phyloP scores from a whole-genome alignment of 1,140 invertebrate species.

The Ostrea denselamellosa region DNA sequence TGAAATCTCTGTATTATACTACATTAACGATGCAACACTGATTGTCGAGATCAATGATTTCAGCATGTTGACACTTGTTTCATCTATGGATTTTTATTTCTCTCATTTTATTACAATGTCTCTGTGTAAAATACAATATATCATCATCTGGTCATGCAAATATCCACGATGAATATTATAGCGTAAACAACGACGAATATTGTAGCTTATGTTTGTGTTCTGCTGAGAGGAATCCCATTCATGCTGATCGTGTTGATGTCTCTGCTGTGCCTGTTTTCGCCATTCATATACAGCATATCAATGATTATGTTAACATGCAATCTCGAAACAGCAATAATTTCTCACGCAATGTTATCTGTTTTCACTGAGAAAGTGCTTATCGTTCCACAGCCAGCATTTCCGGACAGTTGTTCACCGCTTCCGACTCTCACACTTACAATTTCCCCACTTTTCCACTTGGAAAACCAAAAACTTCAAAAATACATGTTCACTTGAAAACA shows the following conservation, averaged over 20 bases:
- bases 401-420: slow-evolving; percentile 35
- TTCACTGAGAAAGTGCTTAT: slow-evolving; percentile 37
- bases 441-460: neutral
- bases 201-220: neutral
- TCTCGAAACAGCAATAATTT: neutral
- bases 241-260: slow-evolving; percentile 11
- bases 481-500: slow-evolving; percentile 31
- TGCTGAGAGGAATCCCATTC: slow-evolving; percentile 18
- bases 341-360: slow-evolving; percentile 29
- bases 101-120: no score
- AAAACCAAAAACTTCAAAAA: slow-evolving; percentile 24
- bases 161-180: neutral
- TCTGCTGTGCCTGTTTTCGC: neutral
- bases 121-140: neutral
- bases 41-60: no score
- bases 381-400: slow-evolving; percentile 29
- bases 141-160: neutral
- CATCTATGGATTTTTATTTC: no score
- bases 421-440: slow-evolving; percentile 28
- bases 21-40: no score
- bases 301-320: neutral
- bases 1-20: no score
- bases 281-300: slow-evolving; percentile 5
- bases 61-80: no score
- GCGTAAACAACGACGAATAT: neutral